phyloP scores from a whole-genome alignment of 2,113 vertebrate genomes.

The Channa argus region DNA sequence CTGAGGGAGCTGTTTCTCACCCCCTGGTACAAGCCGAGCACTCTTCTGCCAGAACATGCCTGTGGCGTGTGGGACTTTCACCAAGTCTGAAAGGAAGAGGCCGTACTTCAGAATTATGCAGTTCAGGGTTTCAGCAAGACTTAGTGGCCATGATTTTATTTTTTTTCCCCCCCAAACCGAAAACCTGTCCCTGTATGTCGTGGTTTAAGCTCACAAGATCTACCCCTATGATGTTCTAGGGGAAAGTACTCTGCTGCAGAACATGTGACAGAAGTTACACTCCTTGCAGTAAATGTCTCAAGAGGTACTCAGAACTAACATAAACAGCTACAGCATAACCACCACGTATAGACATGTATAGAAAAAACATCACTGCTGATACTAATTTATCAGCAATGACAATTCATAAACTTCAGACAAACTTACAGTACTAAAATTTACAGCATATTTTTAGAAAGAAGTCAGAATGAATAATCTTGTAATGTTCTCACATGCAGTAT shows the following conservation, averaged over 20 bases:
- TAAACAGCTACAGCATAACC: constrained; percentile 4
- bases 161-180: background rate
- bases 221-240: too few relatives aligned
- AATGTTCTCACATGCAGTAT: background rate
- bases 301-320: constrained; percentile 2
- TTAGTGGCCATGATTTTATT: background rate
- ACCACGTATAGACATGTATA: constrained; percentile 17
- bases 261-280: constrained; percentile 26
- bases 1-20: constrained; percentile 65
- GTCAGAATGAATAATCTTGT: constrained; percentile 1
- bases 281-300: constrained; percentile 5
- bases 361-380: background rate
- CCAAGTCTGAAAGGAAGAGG: constrained; percentile 58
- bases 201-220: background rate
- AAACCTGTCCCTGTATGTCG: background rate
- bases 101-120: constrained; percentile 37
- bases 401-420: constrained; percentile 11
- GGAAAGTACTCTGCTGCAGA: background rate
- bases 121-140: background rate
- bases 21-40: constrained; percentile 59
- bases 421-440: background rate
- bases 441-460: background rate
- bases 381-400: background rate
- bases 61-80: constrained; percentile 62
- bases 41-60: constrained; percentile 70